phyloP scores from a whole-genome alignment of 2,113 vertebrate genomes.

The Artemisiospiza belli region DNA sequence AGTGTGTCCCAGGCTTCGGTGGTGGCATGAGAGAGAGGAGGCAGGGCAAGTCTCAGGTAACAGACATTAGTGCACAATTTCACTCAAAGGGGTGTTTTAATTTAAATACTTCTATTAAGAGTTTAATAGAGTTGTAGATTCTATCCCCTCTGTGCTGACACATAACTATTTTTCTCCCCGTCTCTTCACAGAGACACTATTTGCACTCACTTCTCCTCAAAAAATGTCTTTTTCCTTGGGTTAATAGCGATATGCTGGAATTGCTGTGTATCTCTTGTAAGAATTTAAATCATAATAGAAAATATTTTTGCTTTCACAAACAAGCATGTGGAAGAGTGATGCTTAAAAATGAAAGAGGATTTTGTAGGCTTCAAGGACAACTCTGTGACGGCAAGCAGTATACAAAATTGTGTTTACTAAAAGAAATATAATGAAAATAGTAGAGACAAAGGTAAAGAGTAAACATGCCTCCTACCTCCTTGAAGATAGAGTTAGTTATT shows the following conservation, averaged over 20 bases:
- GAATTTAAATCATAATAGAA: neutral
- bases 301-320: neutral
- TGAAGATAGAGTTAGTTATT: neutral
- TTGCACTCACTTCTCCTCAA: neutral
- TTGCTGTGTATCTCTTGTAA: neutral
- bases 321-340: neutral
- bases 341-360: neutral
- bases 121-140: conserved; percentile 15
- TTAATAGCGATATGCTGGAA: neutral
- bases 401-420: neutral
- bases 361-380: neutral
- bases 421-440: neutral
- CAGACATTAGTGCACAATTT: conserved; percentile 31
- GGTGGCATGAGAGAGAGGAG: neutral
- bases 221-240: neutral
- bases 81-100: conserved; percentile 42
- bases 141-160: neutral
- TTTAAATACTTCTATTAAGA: conserved; percentile 46
- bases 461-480: neutral
- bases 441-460: neutral
- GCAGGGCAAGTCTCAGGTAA: neutral
- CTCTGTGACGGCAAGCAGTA: neutral
- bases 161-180: neutral
- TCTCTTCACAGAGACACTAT: neutral
- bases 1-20: neutral